Evolutionary conservation across 2,797 vertebrate species (phyloP).

Genomic region (Xenops minutus): DNA sequence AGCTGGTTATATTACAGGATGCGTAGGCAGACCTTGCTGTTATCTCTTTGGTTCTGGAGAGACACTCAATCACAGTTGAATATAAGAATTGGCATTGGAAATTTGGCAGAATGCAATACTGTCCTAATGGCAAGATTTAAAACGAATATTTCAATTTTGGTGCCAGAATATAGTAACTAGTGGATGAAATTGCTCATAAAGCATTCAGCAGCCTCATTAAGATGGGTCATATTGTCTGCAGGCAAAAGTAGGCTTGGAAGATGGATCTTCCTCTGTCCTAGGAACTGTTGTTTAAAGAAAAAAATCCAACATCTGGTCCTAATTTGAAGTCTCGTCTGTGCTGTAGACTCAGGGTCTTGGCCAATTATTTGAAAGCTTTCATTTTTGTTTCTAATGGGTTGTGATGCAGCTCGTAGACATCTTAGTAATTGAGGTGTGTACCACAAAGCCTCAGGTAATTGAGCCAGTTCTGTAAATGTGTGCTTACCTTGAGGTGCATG

Average conservation of each 20-base stretch:
- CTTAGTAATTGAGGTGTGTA: neutral
- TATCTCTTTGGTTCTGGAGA: neutral
- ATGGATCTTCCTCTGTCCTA: conserved; percentile 12
- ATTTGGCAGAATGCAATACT: neutral
- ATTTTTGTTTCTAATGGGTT: neutral
- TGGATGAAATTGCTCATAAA: conserved; percentile 52
- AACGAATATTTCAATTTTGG: conserved; percentile 31
- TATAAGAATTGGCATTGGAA: neutral
- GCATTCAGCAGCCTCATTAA: conserved; percentile 49
- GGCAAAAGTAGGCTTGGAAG: conserved; percentile 34
- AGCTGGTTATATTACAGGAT: neutral
- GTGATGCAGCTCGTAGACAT: neutral
- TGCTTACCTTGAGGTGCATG: neutral
- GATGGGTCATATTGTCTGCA: conserved; percentile 28
- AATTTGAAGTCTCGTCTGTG: neutral
- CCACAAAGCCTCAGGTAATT: neutral
- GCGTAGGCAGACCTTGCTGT: neutral
- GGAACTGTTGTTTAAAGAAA: conserved; percentile 23
- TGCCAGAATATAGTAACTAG: conserved; percentile 48
- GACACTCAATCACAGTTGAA: neutral
- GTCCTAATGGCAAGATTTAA: conserved; percentile 29
- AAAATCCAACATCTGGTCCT: conserved; percentile 33
- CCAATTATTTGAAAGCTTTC: conserved; percentile 21
- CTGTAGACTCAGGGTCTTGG: neutral
- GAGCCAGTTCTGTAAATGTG: neutral